These are phyloP conservation scores for Drosophila varians DNA, from an alignment of 1,140 invertebrate genomes.

Conservation along the genomic window DNA sequence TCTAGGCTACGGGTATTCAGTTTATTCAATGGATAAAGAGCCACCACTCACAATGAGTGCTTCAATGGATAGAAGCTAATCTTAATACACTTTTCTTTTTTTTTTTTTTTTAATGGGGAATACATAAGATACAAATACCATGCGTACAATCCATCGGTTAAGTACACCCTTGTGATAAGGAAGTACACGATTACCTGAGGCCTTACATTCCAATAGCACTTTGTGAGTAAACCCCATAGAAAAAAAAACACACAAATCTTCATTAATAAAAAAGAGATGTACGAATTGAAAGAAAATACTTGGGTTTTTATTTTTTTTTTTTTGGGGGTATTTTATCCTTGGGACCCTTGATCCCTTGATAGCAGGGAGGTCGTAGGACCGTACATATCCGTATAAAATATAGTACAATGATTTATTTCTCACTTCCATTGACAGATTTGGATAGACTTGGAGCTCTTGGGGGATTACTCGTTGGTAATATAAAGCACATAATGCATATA, in stretches of 20 bases:
- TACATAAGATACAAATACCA: not conserved
- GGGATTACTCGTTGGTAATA: conserved; percentile 65
- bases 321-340: not conserved
- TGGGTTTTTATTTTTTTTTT: not conserved
- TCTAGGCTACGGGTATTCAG: too few species aligned
- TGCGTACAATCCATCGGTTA: not conserved
- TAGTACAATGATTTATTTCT: conserved; percentile 90
- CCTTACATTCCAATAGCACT: not conserved
- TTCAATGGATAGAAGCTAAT: not conserved
- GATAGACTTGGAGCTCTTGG: conserved; percentile 66
- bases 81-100: too few species aligned
- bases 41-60: too few species aligned
- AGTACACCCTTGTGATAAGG: conserved; percentile 2
- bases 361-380: conserved; percentile 83
- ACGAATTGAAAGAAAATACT: not conserved
- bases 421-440: conserved; percentile 61
- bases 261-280: not conserved
- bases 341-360: too few species aligned
- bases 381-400: conserved; percentile 96
- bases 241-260: not conserved
- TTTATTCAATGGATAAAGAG: too few species aligned
- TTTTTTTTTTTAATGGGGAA: too few species aligned
- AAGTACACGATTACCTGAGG: conserved; percentile 6
- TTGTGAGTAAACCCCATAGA: not conserved
- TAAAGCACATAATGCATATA: conserved; percentile 69